A percentile compares a stretch with the other conserved stretches of the same genome.
Evolutionary conservation across 1,140 invertebrate species (phyloP).

Genomic region (Idris sp.): DNA sequence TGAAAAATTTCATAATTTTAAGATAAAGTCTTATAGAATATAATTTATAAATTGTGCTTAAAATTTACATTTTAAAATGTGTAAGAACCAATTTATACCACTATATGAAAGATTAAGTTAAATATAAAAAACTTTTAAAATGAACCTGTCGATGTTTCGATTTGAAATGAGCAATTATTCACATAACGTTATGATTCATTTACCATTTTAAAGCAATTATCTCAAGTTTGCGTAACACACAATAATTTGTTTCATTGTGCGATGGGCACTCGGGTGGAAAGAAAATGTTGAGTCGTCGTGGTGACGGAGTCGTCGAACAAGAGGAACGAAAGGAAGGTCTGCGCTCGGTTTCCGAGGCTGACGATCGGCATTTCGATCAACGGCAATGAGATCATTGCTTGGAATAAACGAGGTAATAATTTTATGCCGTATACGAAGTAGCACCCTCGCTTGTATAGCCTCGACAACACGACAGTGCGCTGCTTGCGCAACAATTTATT

Average conservation of each 20-base stretch:
- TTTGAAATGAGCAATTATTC: constrained; percentile 26
- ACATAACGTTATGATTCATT: constrained; percentile 53
- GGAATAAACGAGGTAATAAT: constrained; percentile 77
- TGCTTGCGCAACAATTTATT: constrained; percentile 77
- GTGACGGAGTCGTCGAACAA: constrained; percentile 47
- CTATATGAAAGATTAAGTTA: too few species aligned
- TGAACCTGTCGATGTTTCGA: constrained; percentile 38
- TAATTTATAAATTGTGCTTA: too few species aligned
- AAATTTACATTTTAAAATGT: too few species aligned
- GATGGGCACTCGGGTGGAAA: constrained; percentile 62
- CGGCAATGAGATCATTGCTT: constrained; percentile 77
- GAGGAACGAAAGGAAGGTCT: constrained; percentile 59
- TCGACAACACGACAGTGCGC: constrained; percentile 55
- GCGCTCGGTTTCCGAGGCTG: constrained; percentile 58
- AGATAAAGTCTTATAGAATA: too few species aligned
- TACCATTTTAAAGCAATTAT: constrained; percentile 59
- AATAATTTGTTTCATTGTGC: constrained; percentile 62
- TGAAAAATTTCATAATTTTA: too few species aligned
- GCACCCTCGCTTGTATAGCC: constrained; percentile 71
- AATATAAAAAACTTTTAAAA: too few species aligned
- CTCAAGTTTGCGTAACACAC: constrained; percentile 53
- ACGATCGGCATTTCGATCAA: constrained; percentile 63
- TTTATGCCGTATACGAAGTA: constrained; percentile 70
- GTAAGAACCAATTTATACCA: too few species aligned
- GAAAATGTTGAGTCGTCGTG: constrained; percentile 56